Evolutionary conservation across 2,888 invertebrate genomes (phyloP).

Genomic region (Clusia tigrina): DNA sequence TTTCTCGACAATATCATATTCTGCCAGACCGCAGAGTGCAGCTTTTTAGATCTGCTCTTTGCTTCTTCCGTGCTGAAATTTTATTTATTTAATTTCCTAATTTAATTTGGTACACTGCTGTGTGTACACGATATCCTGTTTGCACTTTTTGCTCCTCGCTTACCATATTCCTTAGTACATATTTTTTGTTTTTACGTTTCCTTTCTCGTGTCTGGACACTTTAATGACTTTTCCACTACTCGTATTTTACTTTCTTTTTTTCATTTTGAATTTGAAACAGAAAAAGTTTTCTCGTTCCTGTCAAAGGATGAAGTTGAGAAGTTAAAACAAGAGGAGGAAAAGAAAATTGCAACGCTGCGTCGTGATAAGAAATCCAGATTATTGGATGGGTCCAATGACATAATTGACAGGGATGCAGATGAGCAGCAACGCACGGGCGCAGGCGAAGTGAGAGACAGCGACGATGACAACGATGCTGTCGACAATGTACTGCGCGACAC

Average conservation of each 20-base stretch:
- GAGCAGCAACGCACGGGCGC: constrained; percentile 34
- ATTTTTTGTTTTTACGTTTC: not conserved
- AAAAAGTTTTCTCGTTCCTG: constrained; percentile 91
- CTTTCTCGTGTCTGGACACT: constrained; percentile 8
- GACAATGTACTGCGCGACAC: constrained; percentile 36
- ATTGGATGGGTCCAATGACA: constrained; percentile 58
- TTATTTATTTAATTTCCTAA: constrained; percentile 41
- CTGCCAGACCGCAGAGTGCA: not conserved
- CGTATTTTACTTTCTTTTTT: constrained; percentile 27
- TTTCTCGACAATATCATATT: no score
- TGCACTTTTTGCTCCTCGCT: not conserved
- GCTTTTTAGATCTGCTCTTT: no score
- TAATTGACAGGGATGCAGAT: constrained; percentile 53
- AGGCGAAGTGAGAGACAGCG: no score
- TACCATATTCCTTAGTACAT: not conserved
- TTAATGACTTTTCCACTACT: constrained; percentile 23
- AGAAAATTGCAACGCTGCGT: constrained; percentile 76
- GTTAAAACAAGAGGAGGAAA: constrained; percentile 92
- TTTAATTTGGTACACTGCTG: constrained; percentile 27
- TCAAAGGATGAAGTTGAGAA: constrained; percentile 93
- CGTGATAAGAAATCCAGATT: constrained; percentile 63
- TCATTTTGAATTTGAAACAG: constrained; percentile 63
- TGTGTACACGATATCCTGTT: not conserved
- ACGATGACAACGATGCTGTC: constrained; percentile 46
- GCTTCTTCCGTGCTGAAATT: not conserved